Percentiles rank a stretch among this genome's conserved stretches.
Evolutionary conservation across 2,888 invertebrate species (phyloP).

Genomic region (Scelioninae gen. 1): DNA sequence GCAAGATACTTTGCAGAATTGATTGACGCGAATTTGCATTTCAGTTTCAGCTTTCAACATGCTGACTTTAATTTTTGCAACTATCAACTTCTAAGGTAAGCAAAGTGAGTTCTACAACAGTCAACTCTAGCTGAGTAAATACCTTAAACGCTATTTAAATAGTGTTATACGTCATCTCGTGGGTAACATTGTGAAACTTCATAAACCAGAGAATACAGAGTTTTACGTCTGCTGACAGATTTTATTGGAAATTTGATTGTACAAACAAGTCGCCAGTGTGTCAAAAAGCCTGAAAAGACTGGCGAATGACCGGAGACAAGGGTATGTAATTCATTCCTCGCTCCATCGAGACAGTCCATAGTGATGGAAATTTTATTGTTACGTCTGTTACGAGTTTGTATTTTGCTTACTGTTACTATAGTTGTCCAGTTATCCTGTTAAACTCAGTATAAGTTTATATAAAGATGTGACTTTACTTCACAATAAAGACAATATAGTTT

Average conservation of each 20-base stretch:
- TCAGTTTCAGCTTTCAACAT: no score
- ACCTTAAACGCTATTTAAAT: constrained; percentile 42
- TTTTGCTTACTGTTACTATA: constrained; percentile 30
- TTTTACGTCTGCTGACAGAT: constrained; percentile 49
- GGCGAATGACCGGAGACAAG: constrained; percentile 55
- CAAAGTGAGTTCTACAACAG: constrained; percentile 17
- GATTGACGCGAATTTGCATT: no score
- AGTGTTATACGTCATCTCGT: constrained; percentile 5
- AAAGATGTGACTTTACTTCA: constrained; percentile 29
- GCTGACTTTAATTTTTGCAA: neutral
- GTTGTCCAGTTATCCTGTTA: constrained; percentile 40
- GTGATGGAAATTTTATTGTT: constrained; percentile 63
- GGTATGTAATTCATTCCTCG: constrained; percentile 51
- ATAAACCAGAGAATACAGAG: constrained; percentile 8
- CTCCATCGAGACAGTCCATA: constrained; percentile 47
- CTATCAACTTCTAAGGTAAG: constrained; percentile 22
- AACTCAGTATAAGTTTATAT: constrained; percentile 41
- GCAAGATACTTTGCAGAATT: no score
- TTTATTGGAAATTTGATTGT: constrained; percentile 55
- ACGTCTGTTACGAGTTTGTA: constrained; percentile 39
- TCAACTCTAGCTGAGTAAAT: constrained; percentile 34
- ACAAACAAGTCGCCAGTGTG: constrained; percentile 33
- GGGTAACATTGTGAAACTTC: constrained; percentile 13
- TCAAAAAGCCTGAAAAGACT: constrained; percentile 50
- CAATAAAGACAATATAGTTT: no score